A percentile compares a stretch with the other conserved stretches of the same genome.
Conservation (phyloP, 2,888 invertebrate genomes). For the Xylota segnis region DNA sequence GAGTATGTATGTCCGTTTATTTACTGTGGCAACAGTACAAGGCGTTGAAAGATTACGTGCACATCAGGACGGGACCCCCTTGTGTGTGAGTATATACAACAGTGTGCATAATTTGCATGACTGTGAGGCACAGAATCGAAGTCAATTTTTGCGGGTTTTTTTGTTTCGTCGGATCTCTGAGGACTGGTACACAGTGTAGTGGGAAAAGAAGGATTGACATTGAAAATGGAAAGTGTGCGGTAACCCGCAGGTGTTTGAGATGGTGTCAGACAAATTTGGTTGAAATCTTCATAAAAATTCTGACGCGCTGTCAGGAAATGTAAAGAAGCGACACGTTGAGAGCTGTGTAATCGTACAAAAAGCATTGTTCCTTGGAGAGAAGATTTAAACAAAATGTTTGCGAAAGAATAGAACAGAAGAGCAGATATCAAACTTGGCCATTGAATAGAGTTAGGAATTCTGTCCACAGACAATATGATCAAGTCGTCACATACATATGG, state of each 20-base stretch:
- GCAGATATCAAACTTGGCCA: too few species aligned
- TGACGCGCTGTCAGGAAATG: too few species aligned
- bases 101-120: conserved; percentile 22
- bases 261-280: neutral
- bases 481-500: too few species aligned
- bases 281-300: neutral
- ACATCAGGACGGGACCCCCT: neutral
- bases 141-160: conserved; percentile 18
- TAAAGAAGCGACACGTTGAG: neutral
- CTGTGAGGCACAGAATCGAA: conserved; percentile 27
- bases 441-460: too few species aligned
- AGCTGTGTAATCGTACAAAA: too few species aligned
- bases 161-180: neutral
- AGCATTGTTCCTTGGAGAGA: too few species aligned
- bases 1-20: conserved; percentile 14
- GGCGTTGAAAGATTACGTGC: conserved; percentile 31
- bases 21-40: conserved; percentile 26
- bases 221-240: neutral
- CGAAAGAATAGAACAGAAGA: too few species aligned
- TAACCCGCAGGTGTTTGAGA: neutral
- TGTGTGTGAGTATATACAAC: neutral
- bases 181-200: neutral
- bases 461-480: too few species aligned
- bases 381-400: too few species aligned
- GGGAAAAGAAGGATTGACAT: conserved; percentile 26